Evolutionary conservation across 1,140 invertebrate species (phyloP).

Genomic region (Polyergus mexicanus): DNA sequence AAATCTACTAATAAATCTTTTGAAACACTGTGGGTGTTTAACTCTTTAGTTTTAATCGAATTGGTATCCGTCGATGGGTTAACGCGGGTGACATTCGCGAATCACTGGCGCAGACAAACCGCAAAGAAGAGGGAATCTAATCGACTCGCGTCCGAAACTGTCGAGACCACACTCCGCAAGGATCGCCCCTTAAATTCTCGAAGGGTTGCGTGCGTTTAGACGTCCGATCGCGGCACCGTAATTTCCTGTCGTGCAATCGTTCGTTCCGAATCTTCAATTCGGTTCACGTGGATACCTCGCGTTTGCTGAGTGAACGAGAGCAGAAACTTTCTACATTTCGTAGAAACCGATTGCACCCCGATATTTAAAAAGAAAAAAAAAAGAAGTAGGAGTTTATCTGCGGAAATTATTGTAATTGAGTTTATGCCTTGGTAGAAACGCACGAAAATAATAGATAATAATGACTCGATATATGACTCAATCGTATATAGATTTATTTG

Average conservation of each 20-base stretch:
- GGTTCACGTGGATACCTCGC: slow-evolving; percentile 55
- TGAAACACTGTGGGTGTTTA: too few species aligned
- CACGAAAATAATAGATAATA: slow-evolving; percentile 22
- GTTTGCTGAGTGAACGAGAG: slow-evolving; percentile 48
- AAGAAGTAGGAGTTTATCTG: slow-evolving; percentile 17
- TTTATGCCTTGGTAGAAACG: slow-evolving; percentile 2
- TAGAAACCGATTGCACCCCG: slow-evolving; percentile 31
- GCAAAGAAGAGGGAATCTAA: slow-evolving; percentile 75
- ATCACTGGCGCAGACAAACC: slow-evolving; percentile 62
- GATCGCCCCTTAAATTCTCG: slow-evolving; percentile 71
- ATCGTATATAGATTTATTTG: background rate
- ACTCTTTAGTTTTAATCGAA: slow-evolving; percentile 22
- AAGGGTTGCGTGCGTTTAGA: slow-evolving; percentile 75
- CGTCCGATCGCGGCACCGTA: slow-evolving; percentile 69
- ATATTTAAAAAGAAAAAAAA: background rate
- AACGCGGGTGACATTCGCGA: slow-evolving; percentile 48
- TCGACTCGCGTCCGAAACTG: slow-evolving; percentile 76
- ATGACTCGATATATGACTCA: background rate
- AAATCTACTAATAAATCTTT: background rate
- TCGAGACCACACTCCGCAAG: slow-evolving; percentile 73
- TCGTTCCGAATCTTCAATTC: slow-evolving; percentile 66
- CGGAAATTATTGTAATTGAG: slow-evolving; percentile 46
- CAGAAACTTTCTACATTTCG: slow-evolving; percentile 52
- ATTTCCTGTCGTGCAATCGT: slow-evolving; percentile 75
- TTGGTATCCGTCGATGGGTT: background rate